Evolutionary conservation across 35 echinoderm and acorn worm genomes (phyloP).

Genomic region (Acanthaster planci): DNA sequence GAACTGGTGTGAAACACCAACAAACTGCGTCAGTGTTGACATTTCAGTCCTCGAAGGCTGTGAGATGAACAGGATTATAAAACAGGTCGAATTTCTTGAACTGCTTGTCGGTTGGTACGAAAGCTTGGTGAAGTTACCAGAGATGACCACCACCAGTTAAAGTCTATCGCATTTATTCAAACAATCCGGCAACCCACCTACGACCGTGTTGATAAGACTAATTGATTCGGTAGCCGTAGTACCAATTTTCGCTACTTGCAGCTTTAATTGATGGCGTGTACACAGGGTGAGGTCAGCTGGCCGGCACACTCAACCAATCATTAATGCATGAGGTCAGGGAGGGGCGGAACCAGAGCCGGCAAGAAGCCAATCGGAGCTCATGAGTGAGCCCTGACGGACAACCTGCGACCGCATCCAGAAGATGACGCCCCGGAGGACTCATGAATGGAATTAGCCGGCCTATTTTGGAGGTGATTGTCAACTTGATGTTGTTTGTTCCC

Average conservation of each 20-base stretch:
- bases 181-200: no score
- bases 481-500: neutral
- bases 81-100: no score
- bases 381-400: neutral
- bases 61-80: no score
- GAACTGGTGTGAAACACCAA: no score
- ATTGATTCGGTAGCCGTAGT: neutral
- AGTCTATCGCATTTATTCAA: no score
- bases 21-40: no score
- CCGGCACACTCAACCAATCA: neutral
- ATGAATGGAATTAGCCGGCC: neutral
- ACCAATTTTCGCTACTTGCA: neutral
- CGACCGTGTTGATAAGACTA: neutral
- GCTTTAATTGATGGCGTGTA: neutral
- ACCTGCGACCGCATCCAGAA: neutral
- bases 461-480: neutral
- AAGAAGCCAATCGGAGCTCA: neutral
- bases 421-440: neutral
- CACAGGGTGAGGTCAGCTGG: constrained; percentile 13
- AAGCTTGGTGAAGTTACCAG: no score
- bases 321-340: constrained; percentile 20
- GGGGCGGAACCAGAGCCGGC: neutral
- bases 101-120: no score
- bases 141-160: no score
- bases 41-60: no score